phyloP scores from a whole-genome alignment of 2,888 invertebrate genomes.

The Tyria jacobaeae region DNA sequence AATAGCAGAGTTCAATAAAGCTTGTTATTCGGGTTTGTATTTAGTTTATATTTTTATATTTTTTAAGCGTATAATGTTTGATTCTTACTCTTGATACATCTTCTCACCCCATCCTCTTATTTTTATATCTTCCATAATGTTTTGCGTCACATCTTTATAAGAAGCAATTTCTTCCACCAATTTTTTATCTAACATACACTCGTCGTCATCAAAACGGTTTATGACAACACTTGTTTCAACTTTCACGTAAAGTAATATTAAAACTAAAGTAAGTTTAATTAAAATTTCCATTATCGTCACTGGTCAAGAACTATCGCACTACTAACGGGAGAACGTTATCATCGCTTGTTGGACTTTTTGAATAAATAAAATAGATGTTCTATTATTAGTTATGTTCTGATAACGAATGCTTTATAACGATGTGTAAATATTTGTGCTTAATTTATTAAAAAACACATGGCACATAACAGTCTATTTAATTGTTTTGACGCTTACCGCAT shows the following conservation, averaged over 20 bases:
- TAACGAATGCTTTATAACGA: background rate
- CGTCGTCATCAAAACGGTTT: slow-evolving; percentile 46
- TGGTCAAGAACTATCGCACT: slow-evolving; percentile 10
- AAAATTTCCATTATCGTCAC: slow-evolving; percentile 31
- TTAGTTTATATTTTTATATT: too few species aligned
- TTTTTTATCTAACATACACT: slow-evolving; percentile 50
- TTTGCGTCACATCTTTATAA: slow-evolving; percentile 78
- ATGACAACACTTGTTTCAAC: slow-evolving; percentile 50
- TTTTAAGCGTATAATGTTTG: background rate
- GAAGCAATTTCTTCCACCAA: slow-evolving; percentile 84
- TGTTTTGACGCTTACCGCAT: too few species aligned
- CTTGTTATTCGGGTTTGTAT: too few species aligned
- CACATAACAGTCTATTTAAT: too few species aligned
- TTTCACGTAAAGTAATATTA: slow-evolving; percentile 26
- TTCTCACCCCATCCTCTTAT: slow-evolving; percentile 75
- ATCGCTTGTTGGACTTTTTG: slow-evolving; percentile 29
- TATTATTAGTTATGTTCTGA: background rate
- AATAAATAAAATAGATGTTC: slow-evolving; percentile 9
- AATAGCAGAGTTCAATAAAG: too few species aligned
- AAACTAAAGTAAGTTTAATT: slow-evolving; percentile 23
- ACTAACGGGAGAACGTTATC: slow-evolving; percentile 33
- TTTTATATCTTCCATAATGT: slow-evolving; percentile 78
- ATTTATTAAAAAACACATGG: too few species aligned
- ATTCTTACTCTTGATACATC: slow-evolving; percentile 80
- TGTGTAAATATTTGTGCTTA: too few species aligned